Evolutionary conservation across 30 jellyfish, hydroid and myxozoan genomes (phyloP).

Genomic region (Catostylus mosaicus): DNA sequence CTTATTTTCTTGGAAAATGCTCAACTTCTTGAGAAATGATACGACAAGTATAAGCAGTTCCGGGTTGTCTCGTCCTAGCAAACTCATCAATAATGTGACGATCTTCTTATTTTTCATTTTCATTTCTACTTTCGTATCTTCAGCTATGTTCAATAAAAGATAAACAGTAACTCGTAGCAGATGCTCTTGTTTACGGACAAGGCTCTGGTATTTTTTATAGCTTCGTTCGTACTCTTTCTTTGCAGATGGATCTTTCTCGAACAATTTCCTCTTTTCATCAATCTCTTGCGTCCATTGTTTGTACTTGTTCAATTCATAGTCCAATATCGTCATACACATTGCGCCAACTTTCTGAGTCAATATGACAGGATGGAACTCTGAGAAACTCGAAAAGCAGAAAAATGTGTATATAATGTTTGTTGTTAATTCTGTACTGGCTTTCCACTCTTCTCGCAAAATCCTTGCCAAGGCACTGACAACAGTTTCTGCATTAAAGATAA

Average conservation of each 20-base stretch:
- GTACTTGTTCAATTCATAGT: slow-evolving; percentile 84
- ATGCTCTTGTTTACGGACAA: slow-evolving; percentile 93
- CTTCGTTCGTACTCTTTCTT: slow-evolving; percentile 94
- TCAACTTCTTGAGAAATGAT: slow-evolving; percentile 90
- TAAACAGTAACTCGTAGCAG: slow-evolving; percentile 96
- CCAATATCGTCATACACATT: slow-evolving; percentile 85
- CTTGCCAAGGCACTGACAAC: slow-evolving; percentile 97
- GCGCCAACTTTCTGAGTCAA: slow-evolving; percentile 95
- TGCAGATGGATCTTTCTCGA: slow-evolving; percentile 75
- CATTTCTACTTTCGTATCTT: slow-evolving; percentile 95
- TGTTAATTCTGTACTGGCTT: slow-evolving; percentile 91
- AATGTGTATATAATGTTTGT: slow-evolving; percentile 95
- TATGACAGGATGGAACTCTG: slow-evolving; percentile 92
- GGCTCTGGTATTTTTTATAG: slow-evolving; percentile 79
- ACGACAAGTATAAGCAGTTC: slow-evolving; percentile 94
- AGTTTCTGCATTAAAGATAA: slow-evolving; percentile 64
- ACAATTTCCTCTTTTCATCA: slow-evolving; percentile 64
- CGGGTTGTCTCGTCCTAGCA: slow-evolving; percentile 82
- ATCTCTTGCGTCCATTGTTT: slow-evolving; percentile 93
- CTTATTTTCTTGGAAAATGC: slow-evolving; percentile 90
- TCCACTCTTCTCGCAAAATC: slow-evolving; percentile 97
- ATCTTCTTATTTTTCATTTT: slow-evolving; percentile 93
- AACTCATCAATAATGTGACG: slow-evolving; percentile 60
- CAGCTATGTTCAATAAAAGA: slow-evolving; percentile 87
- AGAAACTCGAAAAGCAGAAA: slow-evolving; percentile 97